Base-by-base conservation (phyloP, 2,888 invertebrate genomes). In the Tenthredo amoena region DNA sequence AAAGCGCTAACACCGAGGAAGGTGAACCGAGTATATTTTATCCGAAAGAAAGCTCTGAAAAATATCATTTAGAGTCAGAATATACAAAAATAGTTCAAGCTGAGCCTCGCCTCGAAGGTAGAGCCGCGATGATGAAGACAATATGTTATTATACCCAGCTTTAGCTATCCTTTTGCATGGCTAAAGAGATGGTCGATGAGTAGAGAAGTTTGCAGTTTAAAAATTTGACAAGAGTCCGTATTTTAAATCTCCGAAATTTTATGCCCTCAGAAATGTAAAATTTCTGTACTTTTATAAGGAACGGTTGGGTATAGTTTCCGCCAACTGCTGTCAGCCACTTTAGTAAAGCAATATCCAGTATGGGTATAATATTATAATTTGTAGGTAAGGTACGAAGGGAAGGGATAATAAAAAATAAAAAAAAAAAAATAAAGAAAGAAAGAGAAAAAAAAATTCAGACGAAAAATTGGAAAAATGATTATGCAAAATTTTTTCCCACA, bases 161-260 rank as follows among this genome's bases (percentile, higher is more conserved):
- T 55, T 34, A 18, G 77, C 50, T 31, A 76, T 76, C 5, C 21
- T 18, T 34, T 34, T 18, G 9, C 55, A n/a, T 6, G 37, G 5
- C 21, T 76, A 15, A n/a, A 12, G 21, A 26, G 21, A 21, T n/a
- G 43, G 40, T 47, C 7, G 9, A 31, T n/a, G 3, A 50, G 9
- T 34, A n/a, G 31, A n/a, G 21, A 55, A 31, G 50, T 31, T 50
- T 31, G 26, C 18, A 47, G 47, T 15, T 12, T 37, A 31, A 55
- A 77, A 77, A 77, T 77, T 55, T 77, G 47, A 77, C 55, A 43
- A n/a, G 43, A 76, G 50, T 55, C 5, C 77, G 50, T 50, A 55
- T 77, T 55, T 50, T 55, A 77, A 34, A n/a, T 77, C 7, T 34
- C 12, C 55, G 34, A 47, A 77, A 77, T n/a, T 77, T 77, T 77